Conservation (phyloP, 2,113 vertebrate species). For the Callospermophilus lateralis region DNA sequence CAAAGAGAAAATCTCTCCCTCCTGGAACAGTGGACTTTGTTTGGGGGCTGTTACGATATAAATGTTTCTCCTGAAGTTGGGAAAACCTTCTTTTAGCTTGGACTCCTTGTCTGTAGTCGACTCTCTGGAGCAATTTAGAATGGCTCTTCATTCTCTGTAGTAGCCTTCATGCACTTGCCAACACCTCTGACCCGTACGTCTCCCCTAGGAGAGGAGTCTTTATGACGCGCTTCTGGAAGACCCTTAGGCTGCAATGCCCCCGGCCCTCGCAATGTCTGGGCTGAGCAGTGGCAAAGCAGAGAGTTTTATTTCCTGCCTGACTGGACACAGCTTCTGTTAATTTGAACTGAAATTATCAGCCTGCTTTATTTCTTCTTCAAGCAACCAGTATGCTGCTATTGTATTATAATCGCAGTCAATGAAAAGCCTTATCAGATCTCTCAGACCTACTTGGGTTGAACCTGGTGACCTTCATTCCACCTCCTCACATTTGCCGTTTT, state of each 20-base stretch:
- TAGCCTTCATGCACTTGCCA: not conserved
- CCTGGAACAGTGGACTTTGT: not conserved
- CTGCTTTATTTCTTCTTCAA: not conserved
- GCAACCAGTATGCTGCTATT: not conserved
- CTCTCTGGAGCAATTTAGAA: not conserved
- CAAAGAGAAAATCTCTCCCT: not conserved
- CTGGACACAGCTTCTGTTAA: not conserved
- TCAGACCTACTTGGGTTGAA: not conserved
- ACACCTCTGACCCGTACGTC: not conserved
- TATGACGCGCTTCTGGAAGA: not conserved
- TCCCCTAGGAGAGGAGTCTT: not conserved
- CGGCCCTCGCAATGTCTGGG: not conserved
- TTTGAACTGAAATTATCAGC: not conserved
- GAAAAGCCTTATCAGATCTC: slow-evolving; percentile 15
- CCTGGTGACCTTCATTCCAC: not conserved
- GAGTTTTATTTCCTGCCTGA: not conserved
- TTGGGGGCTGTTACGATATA: not conserved
- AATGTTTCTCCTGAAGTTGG: slow-evolving; percentile 30
- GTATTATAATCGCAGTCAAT: not conserved
- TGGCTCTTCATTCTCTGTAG: not conserved
- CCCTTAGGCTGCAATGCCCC: not conserved
- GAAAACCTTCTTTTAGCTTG: slow-evolving; percentile 11
- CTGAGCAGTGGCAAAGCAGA: not conserved
- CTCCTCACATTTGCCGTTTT: not conserved
- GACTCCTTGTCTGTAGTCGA: not conserved